A percentile compares a stretch with the other conserved stretches of the same genome.
Evolutionary conservation across 2,888 invertebrate genomes (phyloP).

Genomic region (Apamea epomidion): DNA sequence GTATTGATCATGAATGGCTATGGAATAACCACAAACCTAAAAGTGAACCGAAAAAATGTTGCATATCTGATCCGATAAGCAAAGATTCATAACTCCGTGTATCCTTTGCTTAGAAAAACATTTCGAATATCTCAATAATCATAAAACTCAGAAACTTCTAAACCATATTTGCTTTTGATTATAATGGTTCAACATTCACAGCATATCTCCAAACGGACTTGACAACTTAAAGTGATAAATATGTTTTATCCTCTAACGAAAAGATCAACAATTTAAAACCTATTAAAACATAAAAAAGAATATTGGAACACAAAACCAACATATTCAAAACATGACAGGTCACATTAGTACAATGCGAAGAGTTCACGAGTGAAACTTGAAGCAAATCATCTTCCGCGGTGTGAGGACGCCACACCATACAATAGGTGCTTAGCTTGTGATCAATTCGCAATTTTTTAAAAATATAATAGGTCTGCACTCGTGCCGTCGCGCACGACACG

Average conservation of each 20-base stretch:
- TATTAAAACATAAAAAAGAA: slow-evolving; percentile 45
- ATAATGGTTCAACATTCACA: slow-evolving; percentile 21
- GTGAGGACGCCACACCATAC: slow-evolving; percentile 78
- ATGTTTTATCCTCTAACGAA: slow-evolving; percentile 11
- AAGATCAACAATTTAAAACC: slow-evolving; percentile 32
- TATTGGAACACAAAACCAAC: slow-evolving; percentile 39
- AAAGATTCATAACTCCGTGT: slow-evolving; percentile 57
- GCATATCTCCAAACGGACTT: not conserved
- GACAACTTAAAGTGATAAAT: slow-evolving; percentile 8
- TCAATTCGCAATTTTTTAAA: slow-evolving; percentile 82
- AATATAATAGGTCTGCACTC: slow-evolving; percentile 79
- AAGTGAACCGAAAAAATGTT: slow-evolving; percentile 62
- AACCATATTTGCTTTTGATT: slow-evolving; percentile 36
- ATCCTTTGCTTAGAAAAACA: slow-evolving; percentile 63
- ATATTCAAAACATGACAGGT: slow-evolving; percentile 58
- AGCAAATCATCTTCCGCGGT: slow-evolving; percentile 74
- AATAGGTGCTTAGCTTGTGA: slow-evolving; percentile 82
- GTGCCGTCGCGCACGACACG: slow-evolving; percentile 74
- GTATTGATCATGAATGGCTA: slow-evolving; percentile 80
- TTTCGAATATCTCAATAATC: slow-evolving; percentile 39
- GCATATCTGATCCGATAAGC: slow-evolving; percentile 68
- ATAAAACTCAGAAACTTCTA: slow-evolving; percentile 35
- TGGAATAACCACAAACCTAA: slow-evolving; percentile 68
- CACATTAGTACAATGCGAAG: slow-evolving; percentile 44
- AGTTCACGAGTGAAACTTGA: slow-evolving; percentile 60